phyloP scores from a whole-genome alignment of 2,113 vertebrate species.

The Mohoua ochrocephala region DNA sequence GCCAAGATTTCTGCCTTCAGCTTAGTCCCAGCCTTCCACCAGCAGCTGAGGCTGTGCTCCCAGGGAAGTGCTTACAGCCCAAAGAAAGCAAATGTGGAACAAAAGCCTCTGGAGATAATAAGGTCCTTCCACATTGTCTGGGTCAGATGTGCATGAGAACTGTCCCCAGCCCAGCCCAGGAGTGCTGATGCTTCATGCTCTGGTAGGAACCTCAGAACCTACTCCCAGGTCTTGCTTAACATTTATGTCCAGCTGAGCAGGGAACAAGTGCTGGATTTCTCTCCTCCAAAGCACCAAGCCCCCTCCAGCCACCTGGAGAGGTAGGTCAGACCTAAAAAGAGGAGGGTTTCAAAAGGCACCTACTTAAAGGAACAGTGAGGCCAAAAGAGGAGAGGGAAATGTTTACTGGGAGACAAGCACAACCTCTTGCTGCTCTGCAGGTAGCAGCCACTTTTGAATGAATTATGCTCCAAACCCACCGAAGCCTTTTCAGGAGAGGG shows the following conservation, averaged over 20 bases:
- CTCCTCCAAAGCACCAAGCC: neutral
- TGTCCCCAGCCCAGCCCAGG: neutral
- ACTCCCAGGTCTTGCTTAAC: neutral
- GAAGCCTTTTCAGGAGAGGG: neutral
- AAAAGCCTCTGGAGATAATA: neutral
- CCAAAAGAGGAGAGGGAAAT: neutral
- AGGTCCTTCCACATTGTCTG: neutral
- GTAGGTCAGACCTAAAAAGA: neutral
- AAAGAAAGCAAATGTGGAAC: neutral
- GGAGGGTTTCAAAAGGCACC: neutral
- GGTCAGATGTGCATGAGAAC: neutral
- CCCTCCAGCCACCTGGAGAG: neutral
- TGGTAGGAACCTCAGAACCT: neutral
- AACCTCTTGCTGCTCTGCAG: neutral
- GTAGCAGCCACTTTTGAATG: neutral
- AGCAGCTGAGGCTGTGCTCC: neutral
- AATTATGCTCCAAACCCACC: neutral
- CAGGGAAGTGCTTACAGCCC: neutral
- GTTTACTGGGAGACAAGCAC: neutral
- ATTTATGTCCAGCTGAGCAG: neutral
- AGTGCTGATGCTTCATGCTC: neutral
- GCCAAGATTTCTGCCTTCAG: neutral
- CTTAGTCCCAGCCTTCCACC: neutral
- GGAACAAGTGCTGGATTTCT: accelerated
- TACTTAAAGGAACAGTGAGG: accelerated